phyloP scores from a whole-genome alignment of 2,113 vertebrate genomes.

The Megaptera novaeangliae region DNA sequence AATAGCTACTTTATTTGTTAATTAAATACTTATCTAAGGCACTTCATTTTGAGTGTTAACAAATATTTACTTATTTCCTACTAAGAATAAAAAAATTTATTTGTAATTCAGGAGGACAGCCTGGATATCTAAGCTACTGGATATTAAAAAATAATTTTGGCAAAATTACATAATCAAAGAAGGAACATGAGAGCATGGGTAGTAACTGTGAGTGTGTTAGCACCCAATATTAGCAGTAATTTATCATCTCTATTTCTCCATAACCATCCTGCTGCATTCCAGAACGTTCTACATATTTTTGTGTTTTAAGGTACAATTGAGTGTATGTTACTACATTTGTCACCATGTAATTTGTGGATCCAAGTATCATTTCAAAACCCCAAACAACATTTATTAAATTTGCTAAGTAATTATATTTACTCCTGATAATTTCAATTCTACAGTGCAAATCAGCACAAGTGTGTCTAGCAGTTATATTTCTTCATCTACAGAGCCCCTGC shows the following conservation, averaged over 20 bases:
- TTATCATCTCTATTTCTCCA: background rate
- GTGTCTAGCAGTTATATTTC: constrained; percentile 49
- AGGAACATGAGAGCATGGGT: background rate
- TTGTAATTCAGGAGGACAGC: constrained; percentile 22
- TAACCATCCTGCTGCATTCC: background rate
- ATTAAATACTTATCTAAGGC: constrained; percentile 56
- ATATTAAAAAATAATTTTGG: background rate
- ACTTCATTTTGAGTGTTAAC: constrained; percentile 44
- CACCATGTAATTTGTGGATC: constrained; percentile 23
- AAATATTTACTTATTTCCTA: constrained; percentile 56
- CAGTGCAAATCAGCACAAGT: constrained; percentile 54
- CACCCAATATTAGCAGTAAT: background rate
- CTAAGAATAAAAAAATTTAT: background rate
- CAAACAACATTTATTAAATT: constrained; percentile 63
- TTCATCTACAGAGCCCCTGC: constrained; percentile 51
- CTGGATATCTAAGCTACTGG: background rate
- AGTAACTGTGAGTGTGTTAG: background rate
- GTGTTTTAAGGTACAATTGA: background rate
- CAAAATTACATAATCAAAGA: background rate
- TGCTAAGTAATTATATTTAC: constrained; percentile 68
- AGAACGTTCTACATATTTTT: background rate
- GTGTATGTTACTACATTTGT: background rate
- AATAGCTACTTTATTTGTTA: constrained; percentile 68
- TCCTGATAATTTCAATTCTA: constrained; percentile 57
- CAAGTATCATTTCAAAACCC: constrained; percentile 44